These are phyloP conservation scores for Todiramphus chloris DNA, from an alignment of 2,113 vertebrate genomes.

Conservation along the genomic window DNA sequence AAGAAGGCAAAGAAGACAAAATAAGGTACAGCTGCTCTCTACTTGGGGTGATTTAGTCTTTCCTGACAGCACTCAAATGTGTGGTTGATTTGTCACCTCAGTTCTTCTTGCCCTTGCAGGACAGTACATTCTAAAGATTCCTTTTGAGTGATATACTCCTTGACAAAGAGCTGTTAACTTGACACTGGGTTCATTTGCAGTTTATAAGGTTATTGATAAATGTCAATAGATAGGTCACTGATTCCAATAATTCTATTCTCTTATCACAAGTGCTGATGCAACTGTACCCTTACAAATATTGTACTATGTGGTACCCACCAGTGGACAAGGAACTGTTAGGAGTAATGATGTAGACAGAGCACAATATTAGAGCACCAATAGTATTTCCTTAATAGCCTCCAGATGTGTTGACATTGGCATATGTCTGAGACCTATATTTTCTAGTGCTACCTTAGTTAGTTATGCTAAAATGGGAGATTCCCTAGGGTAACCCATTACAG, in stretches of 20 bases:
- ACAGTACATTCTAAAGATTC: background rate
- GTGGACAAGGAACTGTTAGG: background rate
- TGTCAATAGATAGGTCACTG: background rate
- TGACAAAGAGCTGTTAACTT: background rate
- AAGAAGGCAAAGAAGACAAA: constrained; percentile 88
- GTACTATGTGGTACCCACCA: background rate
- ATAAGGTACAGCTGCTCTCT: constrained; percentile 80
- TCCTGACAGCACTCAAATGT: background rate
- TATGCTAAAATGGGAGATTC: background rate
- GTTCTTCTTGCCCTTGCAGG: background rate
- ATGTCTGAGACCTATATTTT: background rate
- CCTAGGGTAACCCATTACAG: background rate
- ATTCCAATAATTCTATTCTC: background rate
- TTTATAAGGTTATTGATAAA: background rate
- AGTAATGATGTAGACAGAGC: background rate
- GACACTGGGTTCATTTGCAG: background rate
- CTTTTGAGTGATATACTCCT: background rate
- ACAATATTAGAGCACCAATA: fast-evolving
- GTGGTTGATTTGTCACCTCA: background rate
- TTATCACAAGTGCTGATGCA: background rate
- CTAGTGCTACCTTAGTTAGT: background rate
- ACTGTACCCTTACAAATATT: background rate
- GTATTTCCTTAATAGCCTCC: background rate
- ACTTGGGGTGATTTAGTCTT: background rate
- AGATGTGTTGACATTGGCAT: background rate